Evolutionary conservation across 2,888 invertebrate genomes (phyloP), one percentile per base, ranked within the genome.

Genomic region (Saturnia japonica): DNA sequence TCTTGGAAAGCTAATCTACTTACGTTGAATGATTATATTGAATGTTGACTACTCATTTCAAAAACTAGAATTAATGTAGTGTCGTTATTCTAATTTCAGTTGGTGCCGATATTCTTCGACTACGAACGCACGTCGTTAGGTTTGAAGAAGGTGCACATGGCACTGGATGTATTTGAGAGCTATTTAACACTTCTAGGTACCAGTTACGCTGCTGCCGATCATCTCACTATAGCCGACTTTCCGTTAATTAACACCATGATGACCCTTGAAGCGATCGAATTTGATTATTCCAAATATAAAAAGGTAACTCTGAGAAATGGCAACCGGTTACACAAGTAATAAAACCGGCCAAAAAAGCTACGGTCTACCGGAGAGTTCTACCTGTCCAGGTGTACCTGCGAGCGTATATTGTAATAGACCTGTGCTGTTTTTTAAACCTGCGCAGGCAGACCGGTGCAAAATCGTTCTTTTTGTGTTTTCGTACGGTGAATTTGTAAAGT

Each of bases 101-200:
- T 97, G 95, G 96, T 96, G 0, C 97, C 97, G 28, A 96, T 97
- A 80, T 97, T 96, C 85, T 97, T 96, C 77, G 96, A 96, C 81
- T 97, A 97, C 81, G 88, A 95, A 80, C 94, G 96, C 71, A 96
- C 96, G 0, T 95, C 96, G 0, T 87, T 96, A 70, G 95, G 95
- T 1, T 82, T 96, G 74, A 97, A 96, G 82, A 96, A 96, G 85
- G 94, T 96, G 0, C 94, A 96, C 76, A 96, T 96, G 74, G 95
- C 95, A 0, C 83, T 97, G 68, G 92, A 95, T 9, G 93, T 95
- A 34, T 96, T 97, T 76, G 95, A 97, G 77, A 96, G 95, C 0
- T 96, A 97, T 84, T 84, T 97, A 69, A 83, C 94, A 74, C 93
- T 94, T 22, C 86, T 94, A 69, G 95, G 95, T 1, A 95, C 95